Conservation (phyloP, 2,113 vertebrate genomes). For the Urocolius indicus region DNA sequence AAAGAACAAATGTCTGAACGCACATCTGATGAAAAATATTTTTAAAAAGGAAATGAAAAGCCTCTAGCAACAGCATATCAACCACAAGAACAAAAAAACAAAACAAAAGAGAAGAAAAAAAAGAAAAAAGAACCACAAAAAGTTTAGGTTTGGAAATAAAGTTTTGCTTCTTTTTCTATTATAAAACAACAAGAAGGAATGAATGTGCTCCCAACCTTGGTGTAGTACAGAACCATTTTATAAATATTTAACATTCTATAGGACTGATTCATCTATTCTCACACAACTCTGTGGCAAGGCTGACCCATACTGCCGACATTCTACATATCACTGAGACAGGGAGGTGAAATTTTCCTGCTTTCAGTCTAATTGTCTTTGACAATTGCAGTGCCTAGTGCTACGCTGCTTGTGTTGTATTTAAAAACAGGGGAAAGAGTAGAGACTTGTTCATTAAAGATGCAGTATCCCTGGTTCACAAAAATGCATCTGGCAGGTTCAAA, state of each 20-base stretch:
- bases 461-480: constrained; percentile 84
- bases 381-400: constrained; percentile 83
- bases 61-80: constrained; percentile 78
- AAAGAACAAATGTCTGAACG: constrained; percentile 89
- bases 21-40: constrained; percentile 80
- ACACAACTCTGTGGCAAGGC: constrained; percentile 84
- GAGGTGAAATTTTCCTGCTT: constrained; percentile 84
- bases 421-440: constrained; percentile 83
- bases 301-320: constrained; percentile 86
- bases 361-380: constrained; percentile 87
- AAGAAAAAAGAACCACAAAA: not conserved
- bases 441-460: constrained; percentile 88
- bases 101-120: not conserved
- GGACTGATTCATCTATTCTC: constrained; percentile 85
- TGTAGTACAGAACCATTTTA: constrained; percentile 84
- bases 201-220: constrained; percentile 84
- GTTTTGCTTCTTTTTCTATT: constrained; percentile 75
- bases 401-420: constrained; percentile 85
- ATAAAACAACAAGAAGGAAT: constrained; percentile 79
- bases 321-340: constrained; percentile 85
- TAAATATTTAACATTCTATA: constrained; percentile 86
- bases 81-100: constrained; percentile 64
- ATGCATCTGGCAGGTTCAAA: constrained; percentile 87
- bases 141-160: constrained; percentile 77
- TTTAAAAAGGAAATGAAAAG: constrained; percentile 72